A percentile compares a stretch with the other conserved stretches of the same genome.
These are phyloP conservation scores for Metopolophium dirhodum DNA, from an alignment of 1,140 invertebrate genomes.

Conservation along the genomic window DNA sequence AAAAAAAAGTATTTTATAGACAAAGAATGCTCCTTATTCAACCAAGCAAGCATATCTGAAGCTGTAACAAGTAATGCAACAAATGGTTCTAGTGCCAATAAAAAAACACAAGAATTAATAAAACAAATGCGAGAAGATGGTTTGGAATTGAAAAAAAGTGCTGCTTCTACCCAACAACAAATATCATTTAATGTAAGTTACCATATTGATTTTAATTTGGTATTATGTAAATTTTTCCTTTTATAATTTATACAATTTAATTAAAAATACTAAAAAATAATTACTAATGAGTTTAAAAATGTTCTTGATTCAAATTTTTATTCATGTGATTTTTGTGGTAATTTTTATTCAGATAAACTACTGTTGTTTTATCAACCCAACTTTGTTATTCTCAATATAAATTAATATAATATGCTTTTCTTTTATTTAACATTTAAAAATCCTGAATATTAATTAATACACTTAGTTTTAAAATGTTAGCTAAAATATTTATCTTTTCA, in stretches of 20 bases:
- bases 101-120: slow-evolving; percentile 69
- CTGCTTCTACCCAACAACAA: slow-evolving; percentile 70
- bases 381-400: background rate
- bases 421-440: too few relatives aligned
- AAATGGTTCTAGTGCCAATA: slow-evolving; percentile 67
- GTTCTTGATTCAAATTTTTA: background rate
- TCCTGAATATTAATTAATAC: too few relatives aligned
- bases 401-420: background rate
- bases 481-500: too few relatives aligned
- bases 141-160: slow-evolving; percentile 82
- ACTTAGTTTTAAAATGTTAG: too few relatives aligned
- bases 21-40: slow-evolving; percentile 93
- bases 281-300: background rate
- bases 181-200: slow-evolving; percentile 63
- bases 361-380: background rate
- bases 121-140: slow-evolving; percentile 93
- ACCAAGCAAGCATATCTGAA: slow-evolving; percentile 72
- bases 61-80: slow-evolving; percentile 68
- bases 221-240: background rate
- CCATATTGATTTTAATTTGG: background rate
- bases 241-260: background rate
- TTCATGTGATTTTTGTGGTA: background rate
- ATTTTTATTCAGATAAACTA: background rate
- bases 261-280: background rate
- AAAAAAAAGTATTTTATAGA: slow-evolving; percentile 66